Evolutionary conservation across 1,140 invertebrate species (phyloP).

Genomic region (Musca domestica): DNA sequence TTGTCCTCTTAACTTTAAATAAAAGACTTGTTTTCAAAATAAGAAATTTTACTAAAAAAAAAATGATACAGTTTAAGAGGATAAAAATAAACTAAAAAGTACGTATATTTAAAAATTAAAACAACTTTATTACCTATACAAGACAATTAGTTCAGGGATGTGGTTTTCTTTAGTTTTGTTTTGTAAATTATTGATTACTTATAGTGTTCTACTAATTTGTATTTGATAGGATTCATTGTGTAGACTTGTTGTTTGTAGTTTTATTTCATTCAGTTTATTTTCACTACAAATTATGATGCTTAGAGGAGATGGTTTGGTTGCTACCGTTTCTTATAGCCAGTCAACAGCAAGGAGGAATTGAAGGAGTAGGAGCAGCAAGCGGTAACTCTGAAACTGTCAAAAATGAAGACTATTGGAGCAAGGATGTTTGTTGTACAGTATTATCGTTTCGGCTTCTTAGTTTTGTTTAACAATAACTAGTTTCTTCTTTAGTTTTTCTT

Average conservation of each 20-base stretch:
- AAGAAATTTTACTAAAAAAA: constrained; percentile 6
- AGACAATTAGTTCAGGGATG: constrained; percentile 3
- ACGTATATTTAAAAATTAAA: constrained; percentile 1
- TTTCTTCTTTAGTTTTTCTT: too few species aligned
- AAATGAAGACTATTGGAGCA: too few species aligned
- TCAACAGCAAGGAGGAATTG: too few species aligned
- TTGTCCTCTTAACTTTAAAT: not conserved
- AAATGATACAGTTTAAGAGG: not conserved
- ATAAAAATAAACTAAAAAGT: constrained; percentile 9
- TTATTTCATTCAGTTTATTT: not conserved
- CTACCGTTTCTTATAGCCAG: too few species aligned
- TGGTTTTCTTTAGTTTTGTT: not conserved
- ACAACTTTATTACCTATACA: constrained; percentile 18
- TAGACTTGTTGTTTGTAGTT: not conserved
- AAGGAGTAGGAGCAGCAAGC: too few species aligned
- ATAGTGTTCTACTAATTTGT: not conserved
- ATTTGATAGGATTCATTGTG: constrained; percentile 1
- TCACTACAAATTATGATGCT: too few species aligned
- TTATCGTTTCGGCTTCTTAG: too few species aligned
- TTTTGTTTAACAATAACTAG: too few species aligned
- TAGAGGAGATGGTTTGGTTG: too few species aligned
- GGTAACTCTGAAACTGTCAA: too few species aligned
- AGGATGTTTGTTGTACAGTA: too few species aligned
- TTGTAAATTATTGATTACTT: not conserved
- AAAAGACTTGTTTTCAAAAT: constrained; percentile 11